Evolutionary conservation across 2,113 vertebrate species (phyloP).

Genomic region (Isichthys henryi): DNA sequence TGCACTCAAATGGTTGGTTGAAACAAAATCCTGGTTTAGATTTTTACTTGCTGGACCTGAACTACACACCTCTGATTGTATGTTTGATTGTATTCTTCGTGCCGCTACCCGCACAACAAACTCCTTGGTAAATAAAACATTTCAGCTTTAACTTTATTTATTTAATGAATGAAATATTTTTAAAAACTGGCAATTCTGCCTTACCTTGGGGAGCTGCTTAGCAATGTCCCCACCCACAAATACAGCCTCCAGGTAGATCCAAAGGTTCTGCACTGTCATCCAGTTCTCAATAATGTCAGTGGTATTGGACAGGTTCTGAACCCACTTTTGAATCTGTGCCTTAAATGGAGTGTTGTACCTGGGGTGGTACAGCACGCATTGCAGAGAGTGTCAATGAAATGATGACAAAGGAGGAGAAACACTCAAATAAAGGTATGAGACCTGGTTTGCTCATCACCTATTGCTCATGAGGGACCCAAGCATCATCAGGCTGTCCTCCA

Average conservation of each 20-base stretch:
- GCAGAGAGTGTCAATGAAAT: background rate
- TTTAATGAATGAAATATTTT: background rate
- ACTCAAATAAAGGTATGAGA: background rate
- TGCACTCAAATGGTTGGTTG: background rate
- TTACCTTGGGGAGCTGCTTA: conserved; percentile 92
- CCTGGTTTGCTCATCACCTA: conserved; percentile 58
- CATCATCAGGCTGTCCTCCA: conserved; percentile 93
- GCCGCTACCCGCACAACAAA: background rate
- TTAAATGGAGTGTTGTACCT: conserved; percentile 93
- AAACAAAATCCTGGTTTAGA: background rate
- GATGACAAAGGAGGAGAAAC: background rate
- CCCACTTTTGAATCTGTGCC: conserved; percentile 93
- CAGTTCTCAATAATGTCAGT: conserved; percentile 89
- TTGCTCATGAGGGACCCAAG: conserved; percentile 86
- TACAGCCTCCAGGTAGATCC: conserved; percentile 95
- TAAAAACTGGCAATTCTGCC: background rate
- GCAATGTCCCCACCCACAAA: conserved; percentile 95
- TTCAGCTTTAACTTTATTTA: background rate
- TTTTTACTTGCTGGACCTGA: background rate
- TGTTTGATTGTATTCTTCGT: background rate
- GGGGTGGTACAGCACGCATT: conserved; percentile 16
- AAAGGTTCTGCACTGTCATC: conserved; percentile 93
- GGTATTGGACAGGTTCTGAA: conserved; percentile 85
- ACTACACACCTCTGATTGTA: background rate
- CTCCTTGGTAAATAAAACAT: background rate